phyloP scores from a whole-genome alignment of 2,888 invertebrate species.

The Myopa tessellatipennis region DNA sequence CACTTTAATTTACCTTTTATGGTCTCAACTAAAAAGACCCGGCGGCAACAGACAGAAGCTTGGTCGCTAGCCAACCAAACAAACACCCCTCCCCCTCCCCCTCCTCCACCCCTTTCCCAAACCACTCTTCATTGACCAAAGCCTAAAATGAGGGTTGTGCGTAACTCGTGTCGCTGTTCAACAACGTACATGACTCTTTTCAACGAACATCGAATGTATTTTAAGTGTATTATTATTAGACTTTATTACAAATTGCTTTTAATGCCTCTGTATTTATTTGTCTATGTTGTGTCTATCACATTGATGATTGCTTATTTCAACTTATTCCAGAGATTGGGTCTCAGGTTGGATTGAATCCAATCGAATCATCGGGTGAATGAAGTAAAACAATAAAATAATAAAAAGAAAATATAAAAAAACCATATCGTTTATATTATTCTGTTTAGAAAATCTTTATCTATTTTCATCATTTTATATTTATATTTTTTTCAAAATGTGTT shows the following conservation, averaged over 20 bases:
- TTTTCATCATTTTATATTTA: no score
- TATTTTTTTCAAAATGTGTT: no score
- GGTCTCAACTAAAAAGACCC: neutral
- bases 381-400: no score
- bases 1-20: constrained; percentile 15
- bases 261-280: constrained; percentile 14
- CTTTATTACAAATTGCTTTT: constrained; percentile 32
- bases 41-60: neutral
- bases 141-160: no score
- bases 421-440: no score
- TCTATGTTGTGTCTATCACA: neutral
- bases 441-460: no score
- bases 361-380: no score
- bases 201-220: neutral
- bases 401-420: no score
- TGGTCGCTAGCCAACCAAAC: neutral
- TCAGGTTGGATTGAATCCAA: neutral
- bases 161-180: no score
- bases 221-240: constrained; percentile 17
- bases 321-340: neutral
- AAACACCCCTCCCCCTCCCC: neutral
- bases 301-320: neutral
- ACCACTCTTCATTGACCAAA: no score
- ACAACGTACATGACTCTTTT: no score
- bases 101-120: no score